These are phyloP conservation scores for Caenorhabditis panamensis DNA, from an alignment of 2,888 invertebrate species.

Conservation along the genomic window DNA sequence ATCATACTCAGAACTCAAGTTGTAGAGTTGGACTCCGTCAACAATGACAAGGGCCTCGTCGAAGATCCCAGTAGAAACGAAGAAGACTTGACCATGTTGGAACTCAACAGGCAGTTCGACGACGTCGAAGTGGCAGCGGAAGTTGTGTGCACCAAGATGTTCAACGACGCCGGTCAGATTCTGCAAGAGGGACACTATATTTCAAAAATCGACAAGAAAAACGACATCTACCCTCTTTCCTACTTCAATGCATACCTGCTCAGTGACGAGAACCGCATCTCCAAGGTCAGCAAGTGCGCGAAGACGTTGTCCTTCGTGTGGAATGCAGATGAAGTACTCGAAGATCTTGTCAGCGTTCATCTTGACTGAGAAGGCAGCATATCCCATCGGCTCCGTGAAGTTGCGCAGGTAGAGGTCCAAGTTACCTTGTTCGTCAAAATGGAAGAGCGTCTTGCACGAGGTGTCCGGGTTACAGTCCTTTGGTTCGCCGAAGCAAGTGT, in stretches of 20 bases:
- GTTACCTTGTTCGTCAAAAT: conserved; percentile 37
- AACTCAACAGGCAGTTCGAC: conserved; percentile 21
- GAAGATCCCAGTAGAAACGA: conserved; percentile 35
- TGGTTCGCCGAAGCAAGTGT: conserved; percentile 49
- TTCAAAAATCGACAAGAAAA: neutral
- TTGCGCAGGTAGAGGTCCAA: conserved; percentile 42
- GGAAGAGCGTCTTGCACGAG: conserved; percentile 22
- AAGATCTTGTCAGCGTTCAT: conserved; percentile 15
- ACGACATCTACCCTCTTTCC: too few relatives aligned
- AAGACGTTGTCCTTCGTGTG: conserved; percentile 11
- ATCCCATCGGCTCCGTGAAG: conserved; percentile 22
- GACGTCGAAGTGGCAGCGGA: conserved; percentile 31
- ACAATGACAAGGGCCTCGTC: conserved; percentile 31
- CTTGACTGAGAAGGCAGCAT: conserved; percentile 41
- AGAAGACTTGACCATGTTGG: conserved; percentile 31
- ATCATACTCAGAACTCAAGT: conserved; percentile 86
- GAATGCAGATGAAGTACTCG: conserved; percentile 49
- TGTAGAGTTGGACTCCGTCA: conserved; percentile 36
- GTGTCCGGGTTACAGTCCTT: conserved; percentile 29
- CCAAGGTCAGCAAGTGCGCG: conserved; percentile 36
- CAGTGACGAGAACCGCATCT: conserved; percentile 2
- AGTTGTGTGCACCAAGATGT: neutral
- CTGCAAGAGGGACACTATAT: conserved; percentile 12
- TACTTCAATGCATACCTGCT: too few relatives aligned
- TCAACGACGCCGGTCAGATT: conserved; percentile 30